These are phyloP conservation scores for Pterocles gutturalis DNA, from an alignment of 2,113 vertebrate species.

Conservation along the genomic window DNA sequence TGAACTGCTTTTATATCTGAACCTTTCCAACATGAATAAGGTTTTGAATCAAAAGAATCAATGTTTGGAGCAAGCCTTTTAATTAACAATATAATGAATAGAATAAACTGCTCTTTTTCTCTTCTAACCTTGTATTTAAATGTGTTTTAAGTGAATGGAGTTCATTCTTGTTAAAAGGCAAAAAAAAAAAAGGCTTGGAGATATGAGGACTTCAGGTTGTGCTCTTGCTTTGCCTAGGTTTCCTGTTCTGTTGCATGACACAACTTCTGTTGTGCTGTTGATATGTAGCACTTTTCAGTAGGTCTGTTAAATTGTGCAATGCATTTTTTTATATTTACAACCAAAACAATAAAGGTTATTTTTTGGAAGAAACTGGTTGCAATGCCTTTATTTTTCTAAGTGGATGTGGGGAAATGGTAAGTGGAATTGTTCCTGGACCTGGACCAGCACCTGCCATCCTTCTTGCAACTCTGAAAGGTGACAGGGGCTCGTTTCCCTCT, in stretches of 20 bases:
- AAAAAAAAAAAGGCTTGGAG: not conserved
- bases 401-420: not conserved
- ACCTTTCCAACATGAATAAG: not conserved
- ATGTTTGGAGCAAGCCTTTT: not conserved
- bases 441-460: not conserved
- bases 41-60: not conserved
- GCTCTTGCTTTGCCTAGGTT: constrained; percentile 47
- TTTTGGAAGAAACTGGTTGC: constrained; percentile 67
- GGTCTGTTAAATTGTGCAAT: constrained; percentile 77
- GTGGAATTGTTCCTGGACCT: not conserved
- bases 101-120: not conserved
- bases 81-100: not conserved
- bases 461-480: not conserved
- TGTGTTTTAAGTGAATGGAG: constrained; percentile 20
- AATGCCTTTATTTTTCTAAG: not conserved
- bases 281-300: constrained; percentile 64
- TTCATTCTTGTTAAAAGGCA: not conserved
- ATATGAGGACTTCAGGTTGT: constrained; percentile 47
- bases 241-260: constrained; percentile 38
- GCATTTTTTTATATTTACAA: constrained; percentile 79
- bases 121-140: constrained; percentile 38
- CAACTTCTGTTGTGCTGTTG: constrained; percentile 32
- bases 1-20: not conserved
- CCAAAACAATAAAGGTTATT: constrained; percentile 80
- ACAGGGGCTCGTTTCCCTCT: not conserved